These are phyloP conservation scores for Cheilosia impressa DNA, from an alignment of 2,888 invertebrate species.

Conservation along the genomic window DNA sequence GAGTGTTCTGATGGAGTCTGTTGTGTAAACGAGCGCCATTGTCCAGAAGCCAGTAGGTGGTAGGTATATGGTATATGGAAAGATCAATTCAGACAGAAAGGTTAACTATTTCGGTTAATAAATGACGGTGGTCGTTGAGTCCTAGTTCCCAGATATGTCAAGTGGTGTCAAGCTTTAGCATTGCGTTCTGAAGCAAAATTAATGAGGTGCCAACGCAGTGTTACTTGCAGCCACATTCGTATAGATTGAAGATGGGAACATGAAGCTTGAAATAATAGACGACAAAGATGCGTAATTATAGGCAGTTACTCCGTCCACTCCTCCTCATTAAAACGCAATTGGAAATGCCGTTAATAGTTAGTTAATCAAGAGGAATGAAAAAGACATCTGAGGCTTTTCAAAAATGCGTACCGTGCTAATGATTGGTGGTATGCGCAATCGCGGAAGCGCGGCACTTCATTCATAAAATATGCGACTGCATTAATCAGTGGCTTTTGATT, in stretches of 20 bases:
- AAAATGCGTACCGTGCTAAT: slow-evolving; percentile 8
- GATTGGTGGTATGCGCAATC: slow-evolving; percentile 29
- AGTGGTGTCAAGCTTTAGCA: background rate
- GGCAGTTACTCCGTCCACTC: background rate
- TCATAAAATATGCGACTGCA: slow-evolving; percentile 23
- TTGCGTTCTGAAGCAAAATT: background rate
- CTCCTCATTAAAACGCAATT: background rate
- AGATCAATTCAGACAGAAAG: slow-evolving; percentile 30
- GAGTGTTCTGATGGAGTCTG: slow-evolving; percentile 9
- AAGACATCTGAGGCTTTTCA: background rate
- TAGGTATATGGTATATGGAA: slow-evolving; percentile 36
- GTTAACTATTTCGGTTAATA: slow-evolving; percentile 24
- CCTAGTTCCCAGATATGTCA: slow-evolving; percentile 9
- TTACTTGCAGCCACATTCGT: background rate
- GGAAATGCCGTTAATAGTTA: background rate
- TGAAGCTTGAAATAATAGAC: too few relatives aligned
- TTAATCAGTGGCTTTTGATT: slow-evolving; percentile 23
- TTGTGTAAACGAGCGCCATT: slow-evolving; percentile 23
- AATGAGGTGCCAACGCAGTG: background rate
- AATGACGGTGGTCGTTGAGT: slow-evolving; percentile 14
- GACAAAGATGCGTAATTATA: too few relatives aligned
- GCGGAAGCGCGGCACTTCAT: slow-evolving; percentile 26
- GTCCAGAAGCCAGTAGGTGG: slow-evolving; percentile 56
- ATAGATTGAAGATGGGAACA: background rate
- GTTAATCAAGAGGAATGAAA: background rate